Evolutionary conservation across 1,140 invertebrate genomes (phyloP).

Genomic region (Philaenus spumarius): DNA sequence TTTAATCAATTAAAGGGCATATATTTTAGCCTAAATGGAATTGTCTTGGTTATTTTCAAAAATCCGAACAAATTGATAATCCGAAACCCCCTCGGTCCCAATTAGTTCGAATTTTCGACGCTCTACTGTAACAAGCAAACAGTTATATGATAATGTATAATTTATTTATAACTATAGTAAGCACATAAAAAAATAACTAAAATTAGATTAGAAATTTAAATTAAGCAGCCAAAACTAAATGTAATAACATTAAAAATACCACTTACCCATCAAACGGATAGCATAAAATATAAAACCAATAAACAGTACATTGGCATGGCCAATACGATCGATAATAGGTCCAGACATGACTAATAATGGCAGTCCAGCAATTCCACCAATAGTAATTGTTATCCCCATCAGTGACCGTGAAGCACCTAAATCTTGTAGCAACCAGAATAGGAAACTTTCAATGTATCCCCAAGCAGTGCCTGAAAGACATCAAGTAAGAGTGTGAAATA

Average conservation of each 20-base stretch:
- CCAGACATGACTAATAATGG: conserved; percentile 70
- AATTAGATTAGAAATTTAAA: not conserved
- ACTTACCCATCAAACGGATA: conserved; percentile 60
- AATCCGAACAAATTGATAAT: too few species aligned
- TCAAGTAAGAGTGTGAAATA: too few species aligned
- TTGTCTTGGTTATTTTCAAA: too few species aligned
- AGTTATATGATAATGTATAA: too few species aligned
- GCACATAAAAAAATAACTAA: not conserved
- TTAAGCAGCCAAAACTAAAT: not conserved
- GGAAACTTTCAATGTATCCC: conserved; percentile 80
- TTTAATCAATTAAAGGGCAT: too few species aligned
- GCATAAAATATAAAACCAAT: conserved; percentile 71
- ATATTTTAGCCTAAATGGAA: too few species aligned
- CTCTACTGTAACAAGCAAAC: too few species aligned
- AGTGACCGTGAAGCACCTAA: conserved; percentile 68
- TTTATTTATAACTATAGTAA: too few species aligned
- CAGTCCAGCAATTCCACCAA: conserved; percentile 68
- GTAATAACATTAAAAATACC: not conserved
- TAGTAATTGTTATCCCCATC: conserved; percentile 77
- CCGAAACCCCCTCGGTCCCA: too few species aligned
- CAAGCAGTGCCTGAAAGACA: conserved; percentile 58
- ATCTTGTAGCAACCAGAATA: conserved; percentile 80
- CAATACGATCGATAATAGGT: conserved; percentile 67
- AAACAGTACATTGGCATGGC: conserved; percentile 76
- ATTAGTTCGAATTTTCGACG: too few species aligned